These are phyloP conservation scores for Larimichthys polyactis DNA, from an alignment of 2,113 vertebrate genomes.

Conservation along the genomic window DNA sequence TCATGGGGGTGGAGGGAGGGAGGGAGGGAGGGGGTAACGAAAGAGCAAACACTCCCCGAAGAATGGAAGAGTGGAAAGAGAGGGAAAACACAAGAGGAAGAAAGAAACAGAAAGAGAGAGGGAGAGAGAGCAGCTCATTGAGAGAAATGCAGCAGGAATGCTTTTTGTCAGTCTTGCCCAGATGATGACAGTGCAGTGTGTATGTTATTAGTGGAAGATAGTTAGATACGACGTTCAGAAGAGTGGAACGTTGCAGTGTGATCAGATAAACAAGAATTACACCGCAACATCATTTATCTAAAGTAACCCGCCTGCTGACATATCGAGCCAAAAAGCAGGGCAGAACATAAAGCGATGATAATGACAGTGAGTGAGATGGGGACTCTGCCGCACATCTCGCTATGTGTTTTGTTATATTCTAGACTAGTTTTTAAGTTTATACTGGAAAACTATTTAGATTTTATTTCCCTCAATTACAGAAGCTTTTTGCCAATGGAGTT, in stretches of 20 bases:
- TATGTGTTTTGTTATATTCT: background rate
- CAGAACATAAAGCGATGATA: slow-evolving; percentile 11
- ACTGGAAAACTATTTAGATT: slow-evolving; percentile 11
- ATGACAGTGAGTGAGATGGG: slow-evolving; percentile 18
- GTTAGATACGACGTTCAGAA: slow-evolving; percentile 53
- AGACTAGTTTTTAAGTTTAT: background rate
- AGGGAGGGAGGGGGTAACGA: slow-evolving; percentile 45
- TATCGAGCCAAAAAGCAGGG: slow-evolving; percentile 25
- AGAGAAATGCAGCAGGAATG: slow-evolving; percentile 62
- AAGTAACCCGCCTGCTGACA: slow-evolving; percentile 43
- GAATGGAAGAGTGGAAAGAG: slow-evolving; percentile 53
- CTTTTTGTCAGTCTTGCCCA: slow-evolving; percentile 35
- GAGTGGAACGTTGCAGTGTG: slow-evolving; percentile 17
- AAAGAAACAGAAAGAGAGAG: slow-evolving; percentile 11
- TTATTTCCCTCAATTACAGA: background rate
- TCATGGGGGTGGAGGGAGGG: slow-evolving; percentile 32
- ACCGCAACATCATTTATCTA: slow-evolving; percentile 51
- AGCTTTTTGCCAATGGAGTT: slow-evolving; percentile 1
- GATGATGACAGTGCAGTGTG: slow-evolving; percentile 46
- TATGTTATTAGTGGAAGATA: slow-evolving; percentile 57
- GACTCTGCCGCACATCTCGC: slow-evolving; percentile 10
- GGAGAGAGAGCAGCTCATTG: slow-evolving; percentile 26
- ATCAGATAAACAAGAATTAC: slow-evolving; percentile 62
- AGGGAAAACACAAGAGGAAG: slow-evolving; percentile 20
- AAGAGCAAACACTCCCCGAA: slow-evolving; percentile 63